phyloP scores from a whole-genome alignment of 2,888 invertebrate genomes.

The Metallyticus violacea region DNA sequence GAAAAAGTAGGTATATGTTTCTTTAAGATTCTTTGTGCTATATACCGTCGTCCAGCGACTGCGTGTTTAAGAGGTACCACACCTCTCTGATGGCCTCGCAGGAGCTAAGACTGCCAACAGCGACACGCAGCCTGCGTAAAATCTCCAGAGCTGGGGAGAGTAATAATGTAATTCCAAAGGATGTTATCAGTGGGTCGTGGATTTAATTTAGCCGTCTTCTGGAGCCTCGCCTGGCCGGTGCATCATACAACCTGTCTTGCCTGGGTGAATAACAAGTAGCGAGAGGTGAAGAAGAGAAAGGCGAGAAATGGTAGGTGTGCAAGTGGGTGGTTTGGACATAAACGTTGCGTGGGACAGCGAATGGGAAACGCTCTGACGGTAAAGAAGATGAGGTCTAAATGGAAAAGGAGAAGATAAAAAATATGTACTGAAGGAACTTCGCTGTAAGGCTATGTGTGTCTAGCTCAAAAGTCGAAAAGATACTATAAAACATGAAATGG shows the following conservation, averaged over 20 bases:
- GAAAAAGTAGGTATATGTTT: background rate
- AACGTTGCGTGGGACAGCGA: background rate
- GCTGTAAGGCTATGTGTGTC: no score
- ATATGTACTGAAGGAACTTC: no score
- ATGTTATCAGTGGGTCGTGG: background rate
- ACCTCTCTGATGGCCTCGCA: background rate
- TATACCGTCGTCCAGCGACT: background rate
- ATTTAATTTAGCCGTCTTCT: background rate
- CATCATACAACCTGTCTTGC: background rate
- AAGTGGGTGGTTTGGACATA: background rate
- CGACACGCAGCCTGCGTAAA: background rate
- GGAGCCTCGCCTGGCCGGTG: background rate
- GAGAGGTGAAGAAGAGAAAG: background rate
- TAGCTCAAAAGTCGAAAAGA: no score
- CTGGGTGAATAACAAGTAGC: background rate
- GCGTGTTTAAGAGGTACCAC: background rate
- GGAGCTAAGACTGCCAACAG: background rate
- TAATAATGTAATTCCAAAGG: background rate
- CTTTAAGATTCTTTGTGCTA: background rate
- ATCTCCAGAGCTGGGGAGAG: background rate
- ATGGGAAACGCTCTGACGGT: background rate
- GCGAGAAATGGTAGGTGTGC: background rate
- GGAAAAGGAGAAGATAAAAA: no score
- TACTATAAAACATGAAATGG: no score
- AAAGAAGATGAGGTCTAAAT: background rate